Base-by-base conservation (phyloP, 1,140 invertebrate species). In the Saxidomus purpurata region DNA sequence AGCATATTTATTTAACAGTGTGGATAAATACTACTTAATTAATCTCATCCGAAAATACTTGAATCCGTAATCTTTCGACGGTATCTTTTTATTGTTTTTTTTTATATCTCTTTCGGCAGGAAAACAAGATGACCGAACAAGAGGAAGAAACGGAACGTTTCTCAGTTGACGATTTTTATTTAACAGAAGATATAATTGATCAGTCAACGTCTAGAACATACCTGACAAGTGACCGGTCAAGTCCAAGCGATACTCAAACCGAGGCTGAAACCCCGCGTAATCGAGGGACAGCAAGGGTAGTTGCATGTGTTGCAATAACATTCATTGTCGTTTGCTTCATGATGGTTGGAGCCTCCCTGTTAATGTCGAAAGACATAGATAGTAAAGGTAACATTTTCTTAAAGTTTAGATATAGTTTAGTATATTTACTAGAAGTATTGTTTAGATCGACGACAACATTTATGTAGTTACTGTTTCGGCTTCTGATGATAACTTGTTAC, bases 361-460 rank as follows among this genome's bases (percentile, higher is more conserved):
- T 87, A 34, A 87, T 87, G 85, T 87, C 85, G 0, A 67, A 87
- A 22, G 85, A 87, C 55, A 87, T 87, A 11, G 85, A 87, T 40
- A 52, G 63, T 43, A 87, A 77, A 87, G 85, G 85, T 87, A 79
- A 79, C n/a, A 15, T 4, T 43, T 43, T 43, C 15, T 43, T 43
- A 43, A 43, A 43, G 15, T 43, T 43, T 43, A n/a, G n/a, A n/a
- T n/a, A n/a, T n/a, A n/a, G n/a, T n/a, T n/a, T n/a, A n/a, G n/a
- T n/a, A n/a, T n/a, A n/a, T n/a, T n/a, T n/a, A n/a, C n/a, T n/a
- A n/a, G n/a, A n/a, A n/a, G n/a, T n/a, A n/a, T n/a, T n/a, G n/a
- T n/a, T n/a, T n/a, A n/a, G n/a, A n/a, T n/a, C n/a, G n/a, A n/a
- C n/a, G n/a, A n/a, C n/a, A n/a, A n/a, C n/a, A n/a, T n/a, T n/a